Evolutionary conservation across 2,797 vertebrate species (phyloP), one percentile per base, ranked within the genome.

Genomic region (Astyanax mexicanus): DNA sequence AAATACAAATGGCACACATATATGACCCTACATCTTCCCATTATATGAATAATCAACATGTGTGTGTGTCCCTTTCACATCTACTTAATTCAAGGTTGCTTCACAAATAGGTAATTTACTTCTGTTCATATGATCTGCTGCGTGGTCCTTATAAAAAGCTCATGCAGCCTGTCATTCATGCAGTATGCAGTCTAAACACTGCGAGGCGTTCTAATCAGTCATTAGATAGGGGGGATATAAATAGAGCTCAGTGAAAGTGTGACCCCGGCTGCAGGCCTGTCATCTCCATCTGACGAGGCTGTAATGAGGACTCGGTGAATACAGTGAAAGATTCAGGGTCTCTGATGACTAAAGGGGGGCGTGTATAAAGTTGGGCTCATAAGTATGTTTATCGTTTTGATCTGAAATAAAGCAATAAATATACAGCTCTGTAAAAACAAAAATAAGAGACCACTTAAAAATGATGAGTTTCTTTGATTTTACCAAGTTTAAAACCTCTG

Each of bases 281-380:
- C 66, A 67, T 42, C 37, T 74, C 51, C 66, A 72, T 71, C 70
- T 70, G 74, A 83, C 64, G 44, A 80, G 72, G 23, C 71, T 74
- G 68, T 74, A 83, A 83, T 80, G 73, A 80, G 69, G 64, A 60
- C 70, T 70, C 29, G 29, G n/a, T n/a, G 62, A 55, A 65, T 72
- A 62, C 78, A 68, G 61, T 54, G 52, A 79, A 66, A 66, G 72
- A 72, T 70, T 75, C 66, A 77, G 32, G 69, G 38, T 2, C 29
- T 66, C 60, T 67, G 54, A 73, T 69, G 64, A 51, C 72, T 72
- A 27, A 58, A 40, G 40, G 44, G 40, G 13, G 23, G 7, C 29
- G 5, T 32, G 2, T 5, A 2, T 2, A 2, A 29, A 32, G 29
- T 32, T 32, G 29, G 2, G 29, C 32, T 32, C 29, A 32, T 32